Percentiles rank a stretch among this genome's conserved stretches.
These are phyloP conservation scores for Drosophila suzukii DNA, from an alignment of 1,140 invertebrate genomes.

Conservation along the genomic window DNA sequence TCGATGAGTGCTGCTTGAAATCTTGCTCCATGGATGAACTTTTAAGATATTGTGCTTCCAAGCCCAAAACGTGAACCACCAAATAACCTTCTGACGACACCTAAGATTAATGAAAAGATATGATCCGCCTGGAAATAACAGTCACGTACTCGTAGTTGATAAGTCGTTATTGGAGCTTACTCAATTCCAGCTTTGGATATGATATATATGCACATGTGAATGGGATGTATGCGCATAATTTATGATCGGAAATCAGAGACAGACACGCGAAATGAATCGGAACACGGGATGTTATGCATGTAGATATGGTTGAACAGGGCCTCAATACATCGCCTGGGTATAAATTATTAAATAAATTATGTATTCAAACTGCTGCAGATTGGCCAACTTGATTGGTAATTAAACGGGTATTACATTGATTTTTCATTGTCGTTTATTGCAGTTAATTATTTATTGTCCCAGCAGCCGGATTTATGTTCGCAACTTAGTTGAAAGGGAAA, in stretches of 20 bases:
- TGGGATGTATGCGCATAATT: slow-evolving; percentile 44
- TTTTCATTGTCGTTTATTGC: slow-evolving; percentile 34
- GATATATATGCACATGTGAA: slow-evolving; percentile 14
- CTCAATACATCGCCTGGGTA: slow-evolving; percentile 30
- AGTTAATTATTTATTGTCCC: slow-evolving; percentile 41
- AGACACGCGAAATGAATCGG: slow-evolving; percentile 44
- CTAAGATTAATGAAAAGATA: background rate
- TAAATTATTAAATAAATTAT: slow-evolving; percentile 55
- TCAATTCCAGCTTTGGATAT: slow-evolving; percentile 16
- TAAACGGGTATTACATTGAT: slow-evolving; percentile 33
- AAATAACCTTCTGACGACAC: background rate
- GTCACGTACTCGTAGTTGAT: slow-evolving; percentile 13
- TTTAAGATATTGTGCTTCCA: slow-evolving; percentile 33
- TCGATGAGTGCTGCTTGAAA: slow-evolving; percentile 54
- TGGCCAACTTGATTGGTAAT: slow-evolving; percentile 39
- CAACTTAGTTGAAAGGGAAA: slow-evolving; percentile 6
- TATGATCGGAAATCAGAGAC: slow-evolving; percentile 43
- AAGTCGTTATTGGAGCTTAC: slow-evolving; percentile 11
- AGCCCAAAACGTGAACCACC: slow-evolving; percentile 11
- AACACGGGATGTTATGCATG: slow-evolving; percentile 33
- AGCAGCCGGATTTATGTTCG: slow-evolving; percentile 1
- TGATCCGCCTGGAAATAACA: background rate
- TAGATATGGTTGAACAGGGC: slow-evolving; percentile 23
- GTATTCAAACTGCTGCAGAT: slow-evolving; percentile 48
- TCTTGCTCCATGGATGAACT: slow-evolving; percentile 34